These are phyloP conservation scores for Bruchidius siliquastri DNA, from an alignment of 2,888 invertebrate genomes.

Conservation along the genomic window DNA sequence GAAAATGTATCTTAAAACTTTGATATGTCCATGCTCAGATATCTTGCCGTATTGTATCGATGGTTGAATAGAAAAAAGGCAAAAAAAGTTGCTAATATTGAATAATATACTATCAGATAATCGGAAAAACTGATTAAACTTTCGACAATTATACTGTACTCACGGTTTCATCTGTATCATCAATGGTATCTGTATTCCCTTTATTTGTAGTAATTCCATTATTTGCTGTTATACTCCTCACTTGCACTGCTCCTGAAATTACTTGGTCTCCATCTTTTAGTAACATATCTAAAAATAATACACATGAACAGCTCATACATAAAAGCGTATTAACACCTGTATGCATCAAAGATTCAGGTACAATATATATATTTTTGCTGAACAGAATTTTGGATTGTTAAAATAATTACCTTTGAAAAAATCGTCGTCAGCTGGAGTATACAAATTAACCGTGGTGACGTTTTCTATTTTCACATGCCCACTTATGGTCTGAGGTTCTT, in stretches of 20 bases:
- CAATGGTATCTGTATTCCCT: conserved; percentile 32
- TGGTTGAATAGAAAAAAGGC: too few relatives aligned
- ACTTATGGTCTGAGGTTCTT: conserved; percentile 31
- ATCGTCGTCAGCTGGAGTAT: conserved; percentile 19
- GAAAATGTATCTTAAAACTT: too few relatives aligned
- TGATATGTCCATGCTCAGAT: too few relatives aligned
- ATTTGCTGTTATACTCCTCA: conserved; percentile 27
- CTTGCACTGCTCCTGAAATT: conserved; percentile 18
- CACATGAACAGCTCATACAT: neutral
- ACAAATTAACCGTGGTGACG: conserved; percentile 21
- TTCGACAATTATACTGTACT: neutral
- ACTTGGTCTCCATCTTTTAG: conserved; percentile 23
- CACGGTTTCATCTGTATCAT: conserved; percentile 29
- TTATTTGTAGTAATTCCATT: conserved; percentile 19
- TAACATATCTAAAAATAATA: conserved; percentile 28
- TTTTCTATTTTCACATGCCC: conserved; percentile 26
- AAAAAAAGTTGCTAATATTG: too few relatives aligned
- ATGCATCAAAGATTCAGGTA: too few relatives aligned
- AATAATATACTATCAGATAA: too few relatives aligned
- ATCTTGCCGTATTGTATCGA: too few relatives aligned
- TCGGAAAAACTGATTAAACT: too few relatives aligned
- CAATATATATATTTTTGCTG: too few relatives aligned
- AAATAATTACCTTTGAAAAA: conserved; percentile 26
- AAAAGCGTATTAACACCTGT: conserved; percentile 8
- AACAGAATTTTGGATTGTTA: neutral